Evolutionary conservation across 1,140 invertebrate genomes (phyloP), one percentile per base, ranked within the genome.

Genomic region (Drosophila orena): DNA sequence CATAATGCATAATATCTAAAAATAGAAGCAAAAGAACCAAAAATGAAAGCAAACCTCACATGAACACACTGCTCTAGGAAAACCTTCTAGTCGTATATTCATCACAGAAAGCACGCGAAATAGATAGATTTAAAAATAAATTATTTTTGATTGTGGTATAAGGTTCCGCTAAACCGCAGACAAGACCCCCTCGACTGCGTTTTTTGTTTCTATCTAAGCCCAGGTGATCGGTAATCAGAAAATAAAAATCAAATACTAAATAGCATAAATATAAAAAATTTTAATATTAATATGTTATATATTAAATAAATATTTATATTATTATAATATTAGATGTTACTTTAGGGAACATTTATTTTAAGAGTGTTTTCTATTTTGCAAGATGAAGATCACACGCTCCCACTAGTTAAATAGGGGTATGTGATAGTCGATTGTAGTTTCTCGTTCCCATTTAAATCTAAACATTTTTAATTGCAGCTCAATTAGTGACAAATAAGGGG

Each of bases 111-210:
- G 4, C 47, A 8, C 15, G 14, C 27, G 20, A 3, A 44, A 42
- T 46, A 38, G 34, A 12, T 56, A 55, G 20, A 68, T 69, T 47
- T 70, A 70, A 69, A 70, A 47, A 69, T 56, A 70, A 70, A 56
- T 66, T 70, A 70, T 70, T 42, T 55, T 70, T 70, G 47, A 69
- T 69, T 47, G 20, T 12, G 24, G 14, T 20, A 1, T 7, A 30
- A 10, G 24, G 50, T 68, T 56, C 50, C 49, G 49, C n/a, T 20
- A 17, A 40, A 20, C 10, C 14, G 0, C 15, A 47, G 35, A 27
- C 42, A 14, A 47, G 66, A 70, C 66, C 66, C 66, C 66, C 66
- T 34, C 15, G 50, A 46, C 12, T 40, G 47, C 14, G 46, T 35
- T 40, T 50, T 30, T 1, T 5, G 17, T 3, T 30, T 14, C 47